phyloP scores from a whole-genome alignment of 2,888 invertebrate species.

The Caenorhabditis becei region DNA sequence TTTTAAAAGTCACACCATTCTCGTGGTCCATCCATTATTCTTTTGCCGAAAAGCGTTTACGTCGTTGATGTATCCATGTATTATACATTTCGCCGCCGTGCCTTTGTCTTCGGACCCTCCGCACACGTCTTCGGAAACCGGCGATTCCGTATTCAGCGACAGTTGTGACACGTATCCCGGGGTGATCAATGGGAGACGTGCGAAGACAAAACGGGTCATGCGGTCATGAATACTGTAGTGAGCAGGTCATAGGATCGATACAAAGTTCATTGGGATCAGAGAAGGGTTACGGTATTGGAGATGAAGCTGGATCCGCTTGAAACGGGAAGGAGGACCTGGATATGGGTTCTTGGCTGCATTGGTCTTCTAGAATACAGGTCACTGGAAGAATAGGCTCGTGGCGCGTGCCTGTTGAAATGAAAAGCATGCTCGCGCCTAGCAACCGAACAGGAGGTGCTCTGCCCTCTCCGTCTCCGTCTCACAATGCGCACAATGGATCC shows the following conservation, averaged over 20 bases:
- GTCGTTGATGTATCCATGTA: slow-evolving; percentile 15
- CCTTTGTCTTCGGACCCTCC: slow-evolving; percentile 2
- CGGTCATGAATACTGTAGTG: slow-evolving; percentile 21
- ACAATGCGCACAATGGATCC: slow-evolving; percentile 6
- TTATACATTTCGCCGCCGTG: slow-evolving; percentile 4
- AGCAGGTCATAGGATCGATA: neutral
- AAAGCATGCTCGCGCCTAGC: slow-evolving; percentile 15
- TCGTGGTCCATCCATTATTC: neutral
- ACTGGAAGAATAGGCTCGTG: no score
- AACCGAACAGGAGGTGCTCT: slow-evolving; percentile 23
- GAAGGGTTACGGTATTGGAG: slow-evolving; percentile 5
- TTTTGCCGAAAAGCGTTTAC: slow-evolving; percentile 1
- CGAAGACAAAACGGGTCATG: neutral
- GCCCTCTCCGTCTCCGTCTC: slow-evolving; percentile 3
- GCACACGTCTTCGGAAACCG: no score
- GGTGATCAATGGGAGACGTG: slow-evolving; percentile 27
- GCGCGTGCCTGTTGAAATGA: slow-evolving; percentile 17
- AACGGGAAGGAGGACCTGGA: no score
- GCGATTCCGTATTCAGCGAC: slow-evolving; percentile 12
- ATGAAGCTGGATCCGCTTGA: neutral
- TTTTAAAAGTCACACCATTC: neutral
- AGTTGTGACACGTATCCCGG: slow-evolving; percentile 16
- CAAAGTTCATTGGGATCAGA: neutral
- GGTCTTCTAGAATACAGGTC: no score
- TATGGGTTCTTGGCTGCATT: no score